These are phyloP conservation scores for Sturnus vulgaris DNA, from an alignment of 2,113 vertebrate genomes.

Conservation along the genomic window DNA sequence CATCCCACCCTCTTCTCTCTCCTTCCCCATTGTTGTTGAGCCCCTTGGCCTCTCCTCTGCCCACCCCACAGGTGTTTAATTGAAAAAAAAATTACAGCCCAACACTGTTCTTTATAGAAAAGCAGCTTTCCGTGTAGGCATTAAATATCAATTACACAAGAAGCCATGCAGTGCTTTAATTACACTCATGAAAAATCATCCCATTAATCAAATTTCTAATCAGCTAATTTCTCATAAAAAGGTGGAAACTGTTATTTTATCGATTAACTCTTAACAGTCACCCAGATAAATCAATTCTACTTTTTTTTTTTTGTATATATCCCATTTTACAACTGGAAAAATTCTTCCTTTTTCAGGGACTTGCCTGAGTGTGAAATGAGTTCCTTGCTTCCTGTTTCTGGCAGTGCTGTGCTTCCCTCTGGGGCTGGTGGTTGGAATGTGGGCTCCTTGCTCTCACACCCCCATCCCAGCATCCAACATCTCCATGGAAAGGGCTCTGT, in stretches of 20 bases:
- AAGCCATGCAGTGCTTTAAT: slow-evolving; percentile 67
- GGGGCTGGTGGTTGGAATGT: not conserved
- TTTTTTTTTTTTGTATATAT: not conserved
- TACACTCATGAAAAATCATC: slow-evolving; percentile 55
- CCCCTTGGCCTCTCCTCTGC: not conserved
- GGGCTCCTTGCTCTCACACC: not conserved
- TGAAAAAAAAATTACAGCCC: not conserved
- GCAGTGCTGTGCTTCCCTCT: not conserved
- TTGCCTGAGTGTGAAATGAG: not conserved
- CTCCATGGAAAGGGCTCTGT: not conserved
- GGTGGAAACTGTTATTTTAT: slow-evolving; percentile 62
- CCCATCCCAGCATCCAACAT: not conserved
- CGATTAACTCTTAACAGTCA: slow-evolving; percentile 66
- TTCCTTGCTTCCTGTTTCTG: not conserved
- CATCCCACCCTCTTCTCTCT: not conserved
- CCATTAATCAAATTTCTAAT: slow-evolving; percentile 74
- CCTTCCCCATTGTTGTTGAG: not conserved
- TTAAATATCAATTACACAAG: slow-evolving; percentile 55
- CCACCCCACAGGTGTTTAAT: not conserved
- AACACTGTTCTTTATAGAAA: not conserved
- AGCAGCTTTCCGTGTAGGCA: slow-evolving; percentile 18
- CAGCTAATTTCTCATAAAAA: slow-evolving; percentile 57
- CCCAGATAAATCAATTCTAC: slow-evolving; percentile 8
- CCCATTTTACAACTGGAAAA: not conserved
- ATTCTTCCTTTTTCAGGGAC: not conserved